Evolutionary conservation across 2,888 invertebrate species (phyloP).

Genomic region (Syrista parreyssii): DNA sequence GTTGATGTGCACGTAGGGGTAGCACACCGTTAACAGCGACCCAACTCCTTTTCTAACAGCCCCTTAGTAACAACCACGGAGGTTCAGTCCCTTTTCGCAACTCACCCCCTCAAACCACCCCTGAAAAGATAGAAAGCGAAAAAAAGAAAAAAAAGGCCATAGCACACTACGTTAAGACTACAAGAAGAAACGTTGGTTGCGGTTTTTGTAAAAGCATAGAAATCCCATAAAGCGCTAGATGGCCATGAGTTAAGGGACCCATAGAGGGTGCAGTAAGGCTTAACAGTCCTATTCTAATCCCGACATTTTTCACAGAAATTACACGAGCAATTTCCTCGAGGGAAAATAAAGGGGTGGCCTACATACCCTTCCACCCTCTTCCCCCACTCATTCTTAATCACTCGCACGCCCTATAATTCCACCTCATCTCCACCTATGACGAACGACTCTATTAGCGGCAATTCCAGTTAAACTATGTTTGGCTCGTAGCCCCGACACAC

Average conservation of each 20-base stretch:
- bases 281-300: constrained; percentile 25
- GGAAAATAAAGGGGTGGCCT: constrained; percentile 10
- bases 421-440: constrained; percentile 25
- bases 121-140: not conserved
- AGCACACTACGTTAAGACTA: not conserved
- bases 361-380: not conserved
- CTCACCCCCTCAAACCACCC: not conserved
- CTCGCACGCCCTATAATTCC: not conserved
- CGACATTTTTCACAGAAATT: constrained; percentile 47
- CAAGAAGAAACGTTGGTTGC: not conserved
- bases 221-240: not conserved
- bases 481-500: constrained; percentile 35
- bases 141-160: not conserved
- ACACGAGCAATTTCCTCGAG: constrained; percentile 40
- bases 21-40: not conserved
- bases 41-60: not conserved
- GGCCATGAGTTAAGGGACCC: not conserved
- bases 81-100: not conserved
- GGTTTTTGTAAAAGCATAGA: not conserved
- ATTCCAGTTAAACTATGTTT: constrained; percentile 47
- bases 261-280: constrained; percentile 1
- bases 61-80: not conserved
- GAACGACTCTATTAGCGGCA: constrained; percentile 46
- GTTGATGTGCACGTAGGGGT: not conserved
- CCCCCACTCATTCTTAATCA: not conserved